A percentile compares a stretch with the other conserved stretches of the same genome.
phyloP scores from a whole-genome alignment of 2,888 invertebrate genomes.

The Lottia scabra region DNA sequence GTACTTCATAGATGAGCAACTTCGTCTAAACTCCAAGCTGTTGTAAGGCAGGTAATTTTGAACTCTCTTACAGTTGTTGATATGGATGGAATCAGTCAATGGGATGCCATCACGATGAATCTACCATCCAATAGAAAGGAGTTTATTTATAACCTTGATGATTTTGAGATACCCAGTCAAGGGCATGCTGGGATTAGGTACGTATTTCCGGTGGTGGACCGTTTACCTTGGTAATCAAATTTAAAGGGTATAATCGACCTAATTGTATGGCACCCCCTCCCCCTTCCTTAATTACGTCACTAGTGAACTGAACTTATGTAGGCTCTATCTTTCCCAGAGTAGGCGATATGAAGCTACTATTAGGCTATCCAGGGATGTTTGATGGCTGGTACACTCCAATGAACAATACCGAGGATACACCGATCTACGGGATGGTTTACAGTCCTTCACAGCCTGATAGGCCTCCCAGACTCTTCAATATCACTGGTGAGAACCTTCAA shows the following conservation, averaged over 20 bases:
- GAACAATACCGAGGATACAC: slow-evolving; percentile 10
- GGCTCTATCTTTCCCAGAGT: neutral
- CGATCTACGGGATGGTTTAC: neutral
- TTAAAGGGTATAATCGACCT: no score
- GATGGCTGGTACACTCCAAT: slow-evolving; percentile 16
- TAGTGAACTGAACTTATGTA: no score
- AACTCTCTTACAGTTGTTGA: no score
- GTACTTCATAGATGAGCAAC: no score
- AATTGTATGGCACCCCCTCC: no score
- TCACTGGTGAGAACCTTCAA: neutral
- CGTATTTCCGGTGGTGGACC: no score
- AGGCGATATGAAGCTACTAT: slow-evolving; percentile 11
- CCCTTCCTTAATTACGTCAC: no score
- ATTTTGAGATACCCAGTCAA: slow-evolving; percentile 1
- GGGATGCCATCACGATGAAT: slow-evolving; percentile 2
- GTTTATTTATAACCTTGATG: slow-evolving; percentile 9
- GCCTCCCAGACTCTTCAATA: neutral
- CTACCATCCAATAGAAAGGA: slow-evolving; percentile 9
- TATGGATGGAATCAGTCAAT: slow-evolving; percentile 6
- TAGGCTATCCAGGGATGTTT: slow-evolving; percentile 15
- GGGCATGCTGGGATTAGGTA: slow-evolving; percentile 11
- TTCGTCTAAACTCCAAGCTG: no score
- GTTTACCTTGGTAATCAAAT: no score
- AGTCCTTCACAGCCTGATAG: neutral
- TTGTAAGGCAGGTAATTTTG: no score